These are phyloP conservation scores for Falcunculus frontatus DNA, from an alignment of 2,113 vertebrate species.

Conservation along the genomic window DNA sequence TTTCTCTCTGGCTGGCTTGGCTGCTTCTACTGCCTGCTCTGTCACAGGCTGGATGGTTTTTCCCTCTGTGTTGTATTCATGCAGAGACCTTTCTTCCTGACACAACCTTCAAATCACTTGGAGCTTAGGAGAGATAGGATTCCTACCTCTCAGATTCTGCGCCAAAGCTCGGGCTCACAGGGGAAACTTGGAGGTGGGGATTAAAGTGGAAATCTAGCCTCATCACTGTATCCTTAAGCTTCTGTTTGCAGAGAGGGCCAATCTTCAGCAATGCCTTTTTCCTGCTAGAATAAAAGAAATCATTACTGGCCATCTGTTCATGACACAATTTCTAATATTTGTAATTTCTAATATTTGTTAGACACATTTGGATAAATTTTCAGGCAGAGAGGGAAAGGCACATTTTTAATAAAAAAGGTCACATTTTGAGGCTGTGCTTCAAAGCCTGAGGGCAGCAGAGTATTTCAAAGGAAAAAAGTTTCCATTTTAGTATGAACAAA, in stretches of 20 bases:
- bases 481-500: constrained; percentile 41
- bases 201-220: constrained; percentile 7
- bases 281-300: constrained; percentile 4
- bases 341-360: no score
- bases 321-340: background rate
- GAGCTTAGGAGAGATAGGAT: constrained; percentile 22
- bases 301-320: background rate
- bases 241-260: background rate
- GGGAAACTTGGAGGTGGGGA: constrained; percentile 29
- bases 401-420: constrained; percentile 8
- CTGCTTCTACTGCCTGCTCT: background rate
- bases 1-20: background rate
- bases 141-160: constrained; percentile 17
- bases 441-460: constrained; percentile 62
- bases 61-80: background rate
- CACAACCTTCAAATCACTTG: background rate
- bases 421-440: constrained; percentile 14
- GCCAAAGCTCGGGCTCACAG: background rate
- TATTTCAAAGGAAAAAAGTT: constrained; percentile 62
- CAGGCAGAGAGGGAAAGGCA: background rate
- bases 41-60: background rate
- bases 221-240: background rate
- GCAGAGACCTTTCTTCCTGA: background rate
- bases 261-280: background rate
- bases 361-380: background rate